Base-by-base conservation (phyloP, 1,140 invertebrate species). In the Babylonia areolata region DNA sequence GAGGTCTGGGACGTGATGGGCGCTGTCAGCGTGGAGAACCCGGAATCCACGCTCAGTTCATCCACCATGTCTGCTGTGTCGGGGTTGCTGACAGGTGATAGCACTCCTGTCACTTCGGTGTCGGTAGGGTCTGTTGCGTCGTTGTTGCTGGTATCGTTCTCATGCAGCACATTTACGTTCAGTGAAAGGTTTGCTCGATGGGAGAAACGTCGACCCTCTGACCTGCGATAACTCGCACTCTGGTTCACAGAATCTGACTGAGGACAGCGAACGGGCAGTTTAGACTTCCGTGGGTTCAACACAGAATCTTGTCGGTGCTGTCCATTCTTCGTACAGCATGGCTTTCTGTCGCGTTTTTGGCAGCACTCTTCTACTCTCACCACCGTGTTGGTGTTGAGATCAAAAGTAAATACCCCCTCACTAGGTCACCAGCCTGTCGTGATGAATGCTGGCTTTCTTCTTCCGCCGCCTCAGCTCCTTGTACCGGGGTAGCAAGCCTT, bases 401-500 rank as follows among this genome's bases (percentile, higher is more conserved):
- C 77, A 31, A 28, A 40, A 28, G 39, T 42, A 31, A 42, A 42
- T 3, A 79, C 40, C 3, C 77, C 77, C 6, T 79, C 77, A 17
- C 40, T 39, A n/a, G 37, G 37, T 79, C 31, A 42, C 37, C 77
- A 79, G 77, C 11, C 35, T 79, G 77, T 42, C 77, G 3, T 42
- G 40, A 42, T 46, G 28, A 15, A 79, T 42, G 77, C 28, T 79
- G 37, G 77, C 39, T 46, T 28, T 42, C 39, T 79, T 79, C 0
- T 42, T 79, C 37, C 42, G 37, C 12, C 11, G 40, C 23, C 77
- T 40, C 39, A 42, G 35, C 3, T 46, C 28, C 23, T 46, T 33
- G 37, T 79, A 42, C 77, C 40, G 11, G n/a, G 37, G 37, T 9
- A 79, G 37, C 40, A 79, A 46, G 17, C 77, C 77, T 79, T 79